Evolutionary conservation across 2,113 vertebrate genomes (phyloP).

Genomic region (Naja naja): DNA sequence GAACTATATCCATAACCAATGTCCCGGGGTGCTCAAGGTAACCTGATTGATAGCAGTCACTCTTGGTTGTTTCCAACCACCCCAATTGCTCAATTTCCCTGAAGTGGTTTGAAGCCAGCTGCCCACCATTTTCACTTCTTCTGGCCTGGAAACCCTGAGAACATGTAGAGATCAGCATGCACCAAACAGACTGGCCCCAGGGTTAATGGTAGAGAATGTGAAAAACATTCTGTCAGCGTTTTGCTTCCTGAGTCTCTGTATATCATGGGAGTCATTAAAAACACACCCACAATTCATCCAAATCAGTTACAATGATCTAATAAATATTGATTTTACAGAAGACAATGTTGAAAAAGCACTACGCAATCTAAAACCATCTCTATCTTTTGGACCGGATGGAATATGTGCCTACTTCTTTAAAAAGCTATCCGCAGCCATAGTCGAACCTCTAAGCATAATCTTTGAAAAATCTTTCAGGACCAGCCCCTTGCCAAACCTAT

Average conservation of each 20-base stretch:
- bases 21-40: not conserved
- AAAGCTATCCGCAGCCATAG: too few relatives aligned
- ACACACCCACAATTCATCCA: not conserved
- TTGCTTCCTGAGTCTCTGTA: not conserved
- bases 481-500: too few relatives aligned
- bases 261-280: not conserved
- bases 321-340: too few relatives aligned
- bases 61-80: not conserved
- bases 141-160: not conserved
- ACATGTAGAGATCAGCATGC: not conserved
- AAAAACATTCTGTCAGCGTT: not conserved
- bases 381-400: too few relatives aligned
- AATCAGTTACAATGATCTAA: too few relatives aligned
- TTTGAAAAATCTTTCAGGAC: too few relatives aligned
- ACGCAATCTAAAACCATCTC: too few relatives aligned
- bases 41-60: not conserved
- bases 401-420: too few relatives aligned
- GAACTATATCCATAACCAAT: not conserved
- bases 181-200: not conserved
- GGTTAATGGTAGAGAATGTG: not conserved
- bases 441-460: too few relatives aligned
- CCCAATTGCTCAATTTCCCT: not conserved
- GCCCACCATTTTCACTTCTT: not conserved
- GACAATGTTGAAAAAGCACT: too few relatives aligned
- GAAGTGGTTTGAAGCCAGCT: not conserved